Base-by-base conservation (phyloP, 2,113 vertebrate species). In the Illadopsis cleaveri region DNA sequence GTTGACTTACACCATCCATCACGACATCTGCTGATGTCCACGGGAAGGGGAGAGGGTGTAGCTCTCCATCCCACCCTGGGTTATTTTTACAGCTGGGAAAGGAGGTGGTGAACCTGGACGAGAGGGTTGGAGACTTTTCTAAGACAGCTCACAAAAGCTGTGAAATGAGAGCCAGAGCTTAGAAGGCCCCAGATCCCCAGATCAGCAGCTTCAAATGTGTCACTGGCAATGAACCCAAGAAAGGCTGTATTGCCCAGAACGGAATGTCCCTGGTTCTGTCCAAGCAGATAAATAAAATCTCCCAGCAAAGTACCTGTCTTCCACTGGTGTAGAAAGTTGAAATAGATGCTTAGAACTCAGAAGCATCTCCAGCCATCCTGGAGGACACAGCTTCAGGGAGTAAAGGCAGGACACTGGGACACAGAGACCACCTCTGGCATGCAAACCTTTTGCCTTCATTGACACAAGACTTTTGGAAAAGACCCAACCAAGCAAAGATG, bases 31-130 rank as follows among this genome's bases (percentile, higher is more conserved):
- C 81, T 90, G 73, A 90, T 90, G 86, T 95, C 88, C 93, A 91
- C 0, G 8, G 90, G 89, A 97, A 95, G 71, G 51, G 64, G 72
- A 94, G 86, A 89, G 93, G 66, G 51, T 85, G 75, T 66, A 89
- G 48, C 25, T 71, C 82, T 90, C 51, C 4, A 3, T 95, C 86
- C 38, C 77, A 94, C 87, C 66, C 82, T 89, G 61, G 56, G 93
- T 95, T 96, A 96, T 97, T 97, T 97, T 97, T 89, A 95, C 96
- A 95, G 96, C 95, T 95, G 70, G 54, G 57, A 89, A 78, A 72
- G 72, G 62, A 94, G 89, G 85, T 69, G 56, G 84, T 79, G 83
- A 85, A 83, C 62, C 60, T n/a, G 85, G 83, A 69, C 0, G 0
- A 89, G 85, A 96, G n/a, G 45, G 48, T 56, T 88, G 50, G 33